phyloP scores from a whole-genome alignment of 2,888 invertebrate genomes.

The Chloroclysta siterata region DNA sequence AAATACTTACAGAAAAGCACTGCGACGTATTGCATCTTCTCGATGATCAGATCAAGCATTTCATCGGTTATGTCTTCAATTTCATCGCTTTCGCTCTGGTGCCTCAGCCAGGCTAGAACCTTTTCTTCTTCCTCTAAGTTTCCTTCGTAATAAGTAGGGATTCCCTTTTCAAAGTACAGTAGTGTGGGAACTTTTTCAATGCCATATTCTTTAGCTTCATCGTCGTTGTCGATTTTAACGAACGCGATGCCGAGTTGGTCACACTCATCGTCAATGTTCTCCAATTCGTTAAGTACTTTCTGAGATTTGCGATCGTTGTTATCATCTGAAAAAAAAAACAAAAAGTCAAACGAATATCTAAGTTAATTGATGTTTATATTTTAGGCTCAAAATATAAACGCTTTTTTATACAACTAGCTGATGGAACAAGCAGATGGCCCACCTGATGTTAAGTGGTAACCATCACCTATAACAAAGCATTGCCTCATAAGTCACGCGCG shows the following conservation, averaged over 20 bases:
- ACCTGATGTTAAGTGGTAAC: no score
- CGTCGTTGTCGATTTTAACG: slow-evolving; percentile 95
- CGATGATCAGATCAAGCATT: slow-evolving; percentile 95
- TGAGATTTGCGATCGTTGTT: slow-evolving; percentile 95
- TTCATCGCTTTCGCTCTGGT: slow-evolving; percentile 94
- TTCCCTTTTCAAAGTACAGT: slow-evolving; percentile 92
- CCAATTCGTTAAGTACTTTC: slow-evolving; percentile 93
- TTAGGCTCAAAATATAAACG: no score
- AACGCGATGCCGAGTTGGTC: slow-evolving; percentile 95
- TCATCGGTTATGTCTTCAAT: slow-evolving; percentile 97
- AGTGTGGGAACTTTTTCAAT: slow-evolving; percentile 94
- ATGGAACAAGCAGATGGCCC: no score
- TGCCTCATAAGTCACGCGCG: no score
- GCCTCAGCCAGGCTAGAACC: slow-evolving; percentile 93
- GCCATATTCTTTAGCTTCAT: slow-evolving; percentile 95
- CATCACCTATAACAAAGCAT: no score
- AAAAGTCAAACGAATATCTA: neutral
- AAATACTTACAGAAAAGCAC: slow-evolving; percentile 92
- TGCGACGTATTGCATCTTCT: slow-evolving; percentile 94
- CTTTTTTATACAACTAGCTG: no score
- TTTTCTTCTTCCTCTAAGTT: slow-evolving; percentile 96
- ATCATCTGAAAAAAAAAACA: slow-evolving; percentile 86
- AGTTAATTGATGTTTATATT: neutral
- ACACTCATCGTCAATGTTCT: slow-evolving; percentile 97
- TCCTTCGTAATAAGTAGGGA: slow-evolving; percentile 91